A percentile compares a stretch with the other conserved stretches of the same genome.
Evolutionary conservation across 2,888 invertebrate species (phyloP).

Genomic region (Craniophora ligustri): DNA sequence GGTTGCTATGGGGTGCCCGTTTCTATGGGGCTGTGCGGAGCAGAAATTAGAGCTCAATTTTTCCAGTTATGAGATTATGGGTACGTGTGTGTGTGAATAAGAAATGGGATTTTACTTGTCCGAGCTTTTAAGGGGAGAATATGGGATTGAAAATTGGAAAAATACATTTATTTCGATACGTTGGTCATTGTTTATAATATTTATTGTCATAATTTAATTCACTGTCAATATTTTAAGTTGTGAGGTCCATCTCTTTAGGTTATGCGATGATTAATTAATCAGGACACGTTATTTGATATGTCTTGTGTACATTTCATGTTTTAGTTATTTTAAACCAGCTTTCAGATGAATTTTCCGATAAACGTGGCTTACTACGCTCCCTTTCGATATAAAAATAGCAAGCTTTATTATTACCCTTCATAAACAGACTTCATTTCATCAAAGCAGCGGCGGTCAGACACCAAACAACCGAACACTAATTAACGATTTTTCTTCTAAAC

Average conservation of each 20-base stretch:
- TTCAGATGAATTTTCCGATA: slow-evolving; percentile 23
- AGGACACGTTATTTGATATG: no score
- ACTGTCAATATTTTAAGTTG: no score
- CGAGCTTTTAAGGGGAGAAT: background rate
- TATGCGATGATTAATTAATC: no score
- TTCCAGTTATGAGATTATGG: background rate
- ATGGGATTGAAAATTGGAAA: background rate
- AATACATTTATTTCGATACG: no score
- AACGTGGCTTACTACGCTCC: slow-evolving; percentile 1
- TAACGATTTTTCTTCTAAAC: slow-evolving; percentile 32
- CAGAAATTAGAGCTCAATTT: background rate
- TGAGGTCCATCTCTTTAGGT: no score
- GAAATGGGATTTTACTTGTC: no score
- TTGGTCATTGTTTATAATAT: no score
- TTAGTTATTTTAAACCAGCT: background rate
- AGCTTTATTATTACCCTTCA: slow-evolving; percentile 29
- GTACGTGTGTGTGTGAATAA: background rate
- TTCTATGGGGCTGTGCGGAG: background rate
- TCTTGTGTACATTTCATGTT: no score
- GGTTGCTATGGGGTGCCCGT: background rate
- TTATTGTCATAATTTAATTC: no score
- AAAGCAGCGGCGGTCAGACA: slow-evolving; percentile 15
- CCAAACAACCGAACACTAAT: slow-evolving; percentile 37
- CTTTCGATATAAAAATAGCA: slow-evolving; percentile 15
- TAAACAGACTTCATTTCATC: slow-evolving; percentile 24